phyloP scores from a whole-genome alignment of 2,888 invertebrate species.

The Aspidiotus rigidus region DNA sequence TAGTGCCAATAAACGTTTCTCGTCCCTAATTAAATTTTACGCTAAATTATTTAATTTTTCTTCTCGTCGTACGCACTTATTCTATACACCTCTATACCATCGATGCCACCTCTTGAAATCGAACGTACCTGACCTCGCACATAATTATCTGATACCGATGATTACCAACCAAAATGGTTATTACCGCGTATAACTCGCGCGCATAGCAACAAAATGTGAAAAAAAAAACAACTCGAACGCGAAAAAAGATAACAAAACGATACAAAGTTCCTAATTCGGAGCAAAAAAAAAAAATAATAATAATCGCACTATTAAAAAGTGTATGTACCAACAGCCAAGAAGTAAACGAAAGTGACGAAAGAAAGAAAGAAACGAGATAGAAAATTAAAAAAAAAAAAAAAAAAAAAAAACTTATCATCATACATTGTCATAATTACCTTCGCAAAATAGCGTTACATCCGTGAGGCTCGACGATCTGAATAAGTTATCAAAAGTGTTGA shows the following conservation, averaged over 20 bases:
- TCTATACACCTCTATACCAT: too few relatives aligned
- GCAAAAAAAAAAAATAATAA: conserved; percentile 14
- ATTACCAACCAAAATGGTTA: neutral
- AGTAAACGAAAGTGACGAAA: neutral
- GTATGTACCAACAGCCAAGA: too few relatives aligned
- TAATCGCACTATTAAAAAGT: neutral
- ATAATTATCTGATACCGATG: too few relatives aligned
- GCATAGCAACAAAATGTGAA: neutral
- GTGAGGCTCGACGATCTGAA: conserved; percentile 88
- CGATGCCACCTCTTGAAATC: too few relatives aligned
- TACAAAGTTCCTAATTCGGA: neutral
- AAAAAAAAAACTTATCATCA: neutral
- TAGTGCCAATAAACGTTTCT: too few relatives aligned
- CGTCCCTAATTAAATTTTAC: too few relatives aligned
- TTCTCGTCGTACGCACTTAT: too few relatives aligned
- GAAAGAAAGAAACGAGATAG: neutral
- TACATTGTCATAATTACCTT: conserved; percentile 56
- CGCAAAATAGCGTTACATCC: conserved; percentile 86
- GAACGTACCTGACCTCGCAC: too few relatives aligned
- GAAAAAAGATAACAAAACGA: neutral
- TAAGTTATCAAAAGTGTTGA: conserved; percentile 82
- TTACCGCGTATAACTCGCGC: neutral
- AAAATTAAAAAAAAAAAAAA: too few relatives aligned
- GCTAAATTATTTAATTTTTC: too few relatives aligned
- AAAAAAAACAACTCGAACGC: conserved; percentile 4